Percentiles rank a stretch among this genome's conserved stretches.
phyloP scores from a whole-genome alignment of 2,113 vertebrate genomes.

The Carollia perspicillata region DNA sequence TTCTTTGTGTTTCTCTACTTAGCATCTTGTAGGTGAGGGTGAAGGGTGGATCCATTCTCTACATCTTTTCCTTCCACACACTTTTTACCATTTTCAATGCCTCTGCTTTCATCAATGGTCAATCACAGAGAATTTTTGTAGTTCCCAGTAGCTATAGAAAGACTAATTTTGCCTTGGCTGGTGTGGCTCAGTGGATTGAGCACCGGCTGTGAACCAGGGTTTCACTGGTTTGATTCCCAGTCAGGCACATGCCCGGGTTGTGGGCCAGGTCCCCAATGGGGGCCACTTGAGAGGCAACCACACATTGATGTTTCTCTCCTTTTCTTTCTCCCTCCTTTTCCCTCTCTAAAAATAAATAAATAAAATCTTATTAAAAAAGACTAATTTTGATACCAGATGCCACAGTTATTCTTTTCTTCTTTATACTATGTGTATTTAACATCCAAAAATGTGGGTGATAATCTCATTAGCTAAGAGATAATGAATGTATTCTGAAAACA shows the following conservation, averaged over 20 bases:
- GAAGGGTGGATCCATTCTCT: slow-evolving; percentile 56
- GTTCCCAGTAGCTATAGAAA: slow-evolving; percentile 67
- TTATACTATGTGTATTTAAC: slow-evolving; percentile 39
- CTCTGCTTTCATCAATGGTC: slow-evolving; percentile 6
- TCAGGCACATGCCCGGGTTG: no score
- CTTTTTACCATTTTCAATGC: slow-evolving; percentile 70
- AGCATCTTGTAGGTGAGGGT: slow-evolving; percentile 66
- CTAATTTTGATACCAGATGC: slow-evolving; percentile 66
- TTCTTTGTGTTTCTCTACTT: slow-evolving; percentile 72
- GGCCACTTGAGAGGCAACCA: no score
- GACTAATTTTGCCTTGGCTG: slow-evolving; percentile 52
- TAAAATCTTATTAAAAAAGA: neutral
- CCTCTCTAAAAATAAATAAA: no score
- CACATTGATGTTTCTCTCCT: no score
- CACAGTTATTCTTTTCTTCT: slow-evolving; percentile 21
- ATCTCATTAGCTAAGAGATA: slow-evolving; percentile 65
- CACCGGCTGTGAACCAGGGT: no score
- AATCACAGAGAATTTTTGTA: slow-evolving; percentile 57
- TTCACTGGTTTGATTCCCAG: no score
- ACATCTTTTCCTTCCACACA: slow-evolving; percentile 53
- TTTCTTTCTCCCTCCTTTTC: no score
- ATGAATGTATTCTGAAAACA: slow-evolving; percentile 13
- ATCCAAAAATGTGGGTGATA: slow-evolving; percentile 49
- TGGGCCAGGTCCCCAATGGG: no score
- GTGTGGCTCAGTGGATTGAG: no score